Evolutionary conservation across 2,888 invertebrate genomes (phyloP), one percentile per base, ranked within the genome.

Genomic region (Hanleya hanleyi): DNA sequence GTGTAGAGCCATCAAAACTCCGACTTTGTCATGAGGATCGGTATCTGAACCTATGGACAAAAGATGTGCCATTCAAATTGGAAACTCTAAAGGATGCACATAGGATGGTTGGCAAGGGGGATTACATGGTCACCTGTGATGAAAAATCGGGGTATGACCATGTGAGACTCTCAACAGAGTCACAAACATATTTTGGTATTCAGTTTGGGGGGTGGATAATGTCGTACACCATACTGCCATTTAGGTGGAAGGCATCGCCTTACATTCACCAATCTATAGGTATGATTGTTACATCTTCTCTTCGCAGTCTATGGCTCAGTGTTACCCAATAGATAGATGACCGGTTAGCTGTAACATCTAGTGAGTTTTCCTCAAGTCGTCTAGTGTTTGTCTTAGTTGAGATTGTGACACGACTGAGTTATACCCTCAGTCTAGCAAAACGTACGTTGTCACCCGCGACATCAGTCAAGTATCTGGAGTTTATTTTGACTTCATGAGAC

Each of bases 111-210:
- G 62, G 37, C 15, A 71, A 65, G 9, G n/a, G 36, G 33, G 32
- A 18, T 5, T n/a, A 37, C 5, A 71, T 76, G 69, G 69, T 38
- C 12, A 57, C 57, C 12, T 29, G 29, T 57, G 57, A 57, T 26
- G 57, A 26, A 57, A 57, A 57, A 32, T 74, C 71, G n/a, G 76
- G 73, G 3, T 76, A 76, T 50, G 73, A 74, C 32, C 76, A 76
- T 50, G 62, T 76, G 3, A 50, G 32, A n/a, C 47, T 73, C 3
- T 32, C 51, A 22, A 7, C 12, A 22, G 33, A 65, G 18, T 47
- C 67, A 2, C 36, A 68, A 29, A 71, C n/a, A 26, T 73, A 71
- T 51, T 71, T 74, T 61, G 76, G 73, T n/a, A 50, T 76, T 3
- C 69, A 74, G 33, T 76, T 69, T 65, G 67, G 67, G n/a, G 69